Evolutionary conservation across 2,888 invertebrate genomes (phyloP).

Genomic region (Omphaloscelis lunosa): DNA sequence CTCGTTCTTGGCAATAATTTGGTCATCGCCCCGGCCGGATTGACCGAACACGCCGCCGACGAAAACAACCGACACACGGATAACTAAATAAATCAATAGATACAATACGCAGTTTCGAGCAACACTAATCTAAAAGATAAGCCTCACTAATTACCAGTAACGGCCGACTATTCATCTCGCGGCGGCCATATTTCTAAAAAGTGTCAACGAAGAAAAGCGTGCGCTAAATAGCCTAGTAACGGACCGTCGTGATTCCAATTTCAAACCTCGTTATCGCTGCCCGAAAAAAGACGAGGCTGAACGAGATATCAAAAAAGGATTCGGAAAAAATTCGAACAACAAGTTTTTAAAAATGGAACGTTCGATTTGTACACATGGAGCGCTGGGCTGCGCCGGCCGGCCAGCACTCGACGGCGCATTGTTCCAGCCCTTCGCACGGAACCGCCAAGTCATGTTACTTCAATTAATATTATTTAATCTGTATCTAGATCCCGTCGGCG

Average conservation of each 20-base stretch:
- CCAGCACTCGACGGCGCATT: conserved; percentile 71
- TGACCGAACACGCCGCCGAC: conserved; percentile 68
- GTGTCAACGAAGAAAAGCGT: conserved; percentile 78
- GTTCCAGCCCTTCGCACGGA: conserved; percentile 82
- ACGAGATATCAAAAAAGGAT: conserved; percentile 80
- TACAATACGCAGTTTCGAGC: conserved; percentile 70
- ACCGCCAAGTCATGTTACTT: conserved; percentile 84
- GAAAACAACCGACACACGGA: conserved; percentile 64
- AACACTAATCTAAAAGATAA: conserved; percentile 81
- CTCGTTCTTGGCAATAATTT: conserved; percentile 87
- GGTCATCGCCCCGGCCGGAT: conserved; percentile 84
- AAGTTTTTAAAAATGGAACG: conserved; percentile 74
- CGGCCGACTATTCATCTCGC: conserved; percentile 78
- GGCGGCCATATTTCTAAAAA: conserved; percentile 76
- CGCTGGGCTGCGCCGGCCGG: conserved; percentile 55
- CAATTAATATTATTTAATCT: conserved; percentile 89
- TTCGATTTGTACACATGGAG: conserved; percentile 67
- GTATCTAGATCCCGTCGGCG: conserved; percentile 83
- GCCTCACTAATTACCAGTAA: conserved; percentile 80
- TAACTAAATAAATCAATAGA: conserved; percentile 69
- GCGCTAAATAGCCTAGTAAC: conserved; percentile 83
- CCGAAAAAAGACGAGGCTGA: conserved; percentile 75
- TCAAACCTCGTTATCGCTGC: conserved; percentile 86
- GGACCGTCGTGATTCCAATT: conserved; percentile 85
- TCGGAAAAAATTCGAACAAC: conserved; percentile 75